Base-by-base conservation (phyloP, 2,113 vertebrate species). In the Psettodes erumei region DNA sequence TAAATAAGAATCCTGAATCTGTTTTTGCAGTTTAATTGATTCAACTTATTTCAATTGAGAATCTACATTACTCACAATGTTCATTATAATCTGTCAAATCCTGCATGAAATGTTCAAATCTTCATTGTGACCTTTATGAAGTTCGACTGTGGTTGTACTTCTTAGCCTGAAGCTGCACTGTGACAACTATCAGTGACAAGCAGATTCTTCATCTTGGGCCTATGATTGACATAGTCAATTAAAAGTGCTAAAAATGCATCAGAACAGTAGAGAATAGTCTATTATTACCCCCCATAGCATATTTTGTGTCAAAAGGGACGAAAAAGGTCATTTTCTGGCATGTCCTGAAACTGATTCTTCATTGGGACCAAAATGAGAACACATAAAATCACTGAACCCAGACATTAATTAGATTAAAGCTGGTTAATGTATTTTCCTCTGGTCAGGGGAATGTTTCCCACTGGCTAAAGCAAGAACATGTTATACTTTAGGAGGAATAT, bases 391-490 rank as follows among this genome's bases (percentile, higher is more conserved):
- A 71, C 58, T 77, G 62, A 68, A 62, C 64, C 35, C 37, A 55
- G 13, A 65, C 64, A 48, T 69, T 84, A 71, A 83, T 85, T 79
- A 59, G 81, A 81, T 71, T 65, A 73, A 54, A 43, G 23, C 45
- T 45, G 37, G 54, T 61, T 63, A 66, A 71, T 63, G 65, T 66
- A 35, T 55, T 68, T 50, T 70, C 32, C 55, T 56, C 47, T 28
- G 56, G 54, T 80, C 28, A 9, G 69, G 38, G 35, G 47, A 12
- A 51, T 71, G 30, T 71, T 70, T 64, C 68, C 21, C 48, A 35
- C 58, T 35, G 61, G 58, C 68, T 77, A 13, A 51, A 48, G n/a
- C n/a, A 48, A 53, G 47, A 15, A 8, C 18, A n/a, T n/a, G n/a
- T n/a, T n/a, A n/a, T 48, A 27, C 21, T 51, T 71, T 43, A 30